Evolutionary conservation across 2,888 invertebrate species (phyloP).

Genomic region (Neoitamus cyanurus): DNA sequence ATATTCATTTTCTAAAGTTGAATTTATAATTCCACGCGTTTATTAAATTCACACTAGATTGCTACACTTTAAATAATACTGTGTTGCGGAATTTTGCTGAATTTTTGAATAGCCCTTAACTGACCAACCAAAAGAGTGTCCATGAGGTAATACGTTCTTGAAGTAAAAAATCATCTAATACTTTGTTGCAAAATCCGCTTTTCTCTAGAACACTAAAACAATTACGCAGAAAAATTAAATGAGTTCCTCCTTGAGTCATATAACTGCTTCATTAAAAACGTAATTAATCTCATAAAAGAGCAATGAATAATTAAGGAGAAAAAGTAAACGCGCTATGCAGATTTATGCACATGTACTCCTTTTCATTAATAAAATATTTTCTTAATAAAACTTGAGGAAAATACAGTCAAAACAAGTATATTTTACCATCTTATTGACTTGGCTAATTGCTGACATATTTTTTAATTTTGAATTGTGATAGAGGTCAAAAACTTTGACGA

Average conservation of each 20-base stretch:
- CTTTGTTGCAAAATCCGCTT: neutral
- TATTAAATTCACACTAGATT: too few relatives aligned
- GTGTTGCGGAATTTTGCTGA: too few relatives aligned
- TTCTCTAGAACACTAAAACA: neutral
- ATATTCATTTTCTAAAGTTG: too few relatives aligned
- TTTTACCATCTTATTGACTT: neutral
- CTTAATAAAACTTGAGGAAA: neutral
- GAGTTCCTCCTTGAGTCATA: neutral
- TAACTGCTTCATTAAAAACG: neutral
- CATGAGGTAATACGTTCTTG: neutral
- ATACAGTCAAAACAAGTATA: neutral
- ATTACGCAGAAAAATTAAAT: neutral
- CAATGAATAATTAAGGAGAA: neutral
- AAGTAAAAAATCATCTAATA: neutral
- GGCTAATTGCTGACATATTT: neutral
- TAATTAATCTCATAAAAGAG: neutral
- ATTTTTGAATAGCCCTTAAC: too few relatives aligned
- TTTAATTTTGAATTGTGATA: neutral
- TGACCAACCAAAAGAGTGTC: too few relatives aligned
- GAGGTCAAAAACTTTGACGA: neutral
- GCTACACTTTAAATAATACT: too few relatives aligned
- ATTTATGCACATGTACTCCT: neutral
- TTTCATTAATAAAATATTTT: neutral
- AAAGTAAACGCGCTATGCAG: neutral
- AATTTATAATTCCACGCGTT: too few relatives aligned